Evolutionary conservation across 2,888 invertebrate species (phyloP), one percentile per base, ranked within the genome.

Genomic region (Oligia fasciuncula): DNA sequence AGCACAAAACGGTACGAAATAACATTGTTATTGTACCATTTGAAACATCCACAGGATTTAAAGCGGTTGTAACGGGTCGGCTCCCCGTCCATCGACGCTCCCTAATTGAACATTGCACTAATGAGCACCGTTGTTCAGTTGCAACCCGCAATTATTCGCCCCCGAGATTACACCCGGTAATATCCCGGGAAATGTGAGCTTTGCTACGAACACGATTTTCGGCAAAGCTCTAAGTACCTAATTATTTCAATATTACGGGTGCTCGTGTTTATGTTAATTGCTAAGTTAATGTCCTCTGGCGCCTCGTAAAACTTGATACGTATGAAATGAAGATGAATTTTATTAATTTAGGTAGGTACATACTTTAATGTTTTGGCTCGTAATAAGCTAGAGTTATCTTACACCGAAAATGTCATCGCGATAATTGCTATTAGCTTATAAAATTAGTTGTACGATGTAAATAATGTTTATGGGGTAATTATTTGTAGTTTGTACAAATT

Each of bases 101-200:
- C 93, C 95, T 96, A 96, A 96, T 96, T 96, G 96, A 96, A 95
- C 96, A 94, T 93, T 95, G 96, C 95, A 95, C 96, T 96, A 96
- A 96, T 96, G 96, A 96, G 96, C 93, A 92, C 91, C 94, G 95
- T 94, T 95, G 95, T 96, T 95, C 94, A 92, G 94, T 92, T 96
- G 95, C 95, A 96, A 93, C 93, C 94, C 93, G 93, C 95, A 95
- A 95, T 96, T 95, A 95, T 94, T 93, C 94, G 95, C 93, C 92
- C 93, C 92, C 92, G 92, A 94, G 95, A 95, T 96, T 95, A 94
- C 92, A 82, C 84, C 87, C 93, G 93, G 92, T 94, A 94, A 94
- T 93, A 93, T 93, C 92, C 90, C 93, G 90, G 93, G 93, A 93
- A 95, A 95, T 93, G 91, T 90, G 92, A 94, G 92, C 92, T 91